Conservation (phyloP, 2,888 invertebrate genomes). For the Molorchus minor region DNA sequence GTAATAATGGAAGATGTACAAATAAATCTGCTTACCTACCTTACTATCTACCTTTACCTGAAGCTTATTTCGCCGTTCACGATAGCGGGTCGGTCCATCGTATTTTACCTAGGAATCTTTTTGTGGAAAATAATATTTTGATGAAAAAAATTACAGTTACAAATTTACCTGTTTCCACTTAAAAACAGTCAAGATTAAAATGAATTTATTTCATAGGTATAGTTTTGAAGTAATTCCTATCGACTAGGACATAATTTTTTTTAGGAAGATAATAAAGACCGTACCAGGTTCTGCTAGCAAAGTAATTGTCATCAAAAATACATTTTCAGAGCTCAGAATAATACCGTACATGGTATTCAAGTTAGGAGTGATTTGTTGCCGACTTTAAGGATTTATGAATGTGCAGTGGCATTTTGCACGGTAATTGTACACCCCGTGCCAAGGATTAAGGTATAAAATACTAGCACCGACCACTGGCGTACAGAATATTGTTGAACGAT, state of each 20-base stretch:
- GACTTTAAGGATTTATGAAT: constrained; percentile 24
- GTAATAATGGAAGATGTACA: background rate
- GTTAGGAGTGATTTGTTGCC: constrained; percentile 13
- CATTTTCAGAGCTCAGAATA: constrained; percentile 11
- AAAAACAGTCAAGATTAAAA: too few species aligned
- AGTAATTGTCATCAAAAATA: constrained; percentile 13
- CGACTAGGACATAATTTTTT: too few species aligned
- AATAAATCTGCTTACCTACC: background rate
- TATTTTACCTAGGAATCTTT: background rate
- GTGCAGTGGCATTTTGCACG: constrained; percentile 24
- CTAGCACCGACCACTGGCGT: background rate
- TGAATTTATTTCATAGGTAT: too few species aligned
- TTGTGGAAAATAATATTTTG: too few species aligned
- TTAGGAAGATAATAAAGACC: constrained; percentile 11
- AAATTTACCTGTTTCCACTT: too few species aligned
- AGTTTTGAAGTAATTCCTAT: too few species aligned
- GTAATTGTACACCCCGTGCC: constrained; percentile 18
- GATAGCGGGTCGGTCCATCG: background rate
- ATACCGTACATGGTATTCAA: constrained; percentile 19
- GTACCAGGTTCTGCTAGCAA: constrained; percentile 2
- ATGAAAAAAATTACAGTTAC: too few species aligned
- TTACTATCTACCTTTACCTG: too few species aligned
- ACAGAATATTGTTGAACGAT: too few species aligned
- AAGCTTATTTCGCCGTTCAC: background rate
- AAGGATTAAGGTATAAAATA: constrained; percentile 27